A percentile compares a stretch with the other conserved stretches of the same genome.
Evolutionary conservation across 2,888 invertebrate species (phyloP).

Genomic region (Thera britannica): DNA sequence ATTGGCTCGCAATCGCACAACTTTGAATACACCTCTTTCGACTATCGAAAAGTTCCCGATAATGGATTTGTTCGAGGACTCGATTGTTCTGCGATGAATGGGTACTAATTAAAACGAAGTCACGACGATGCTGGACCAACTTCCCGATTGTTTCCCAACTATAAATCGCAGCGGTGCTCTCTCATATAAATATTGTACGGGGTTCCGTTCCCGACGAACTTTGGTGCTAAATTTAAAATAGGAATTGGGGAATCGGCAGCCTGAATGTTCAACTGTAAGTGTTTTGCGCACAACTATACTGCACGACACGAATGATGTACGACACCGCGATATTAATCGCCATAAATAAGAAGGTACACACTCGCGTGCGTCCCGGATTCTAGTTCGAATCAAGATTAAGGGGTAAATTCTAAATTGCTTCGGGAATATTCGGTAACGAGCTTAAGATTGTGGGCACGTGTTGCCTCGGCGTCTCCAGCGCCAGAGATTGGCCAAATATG

Average conservation of each 20-base stretch:
- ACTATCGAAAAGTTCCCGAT: slow-evolving; percentile 83
- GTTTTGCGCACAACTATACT: slow-evolving; percentile 40
- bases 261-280: slow-evolving; percentile 48
- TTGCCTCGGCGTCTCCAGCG: slow-evolving; percentile 59
- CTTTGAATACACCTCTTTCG: slow-evolving; percentile 81
- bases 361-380: slow-evolving; percentile 53
- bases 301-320: slow-evolving; percentile 38
- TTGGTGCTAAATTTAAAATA: slow-evolving; percentile 80
- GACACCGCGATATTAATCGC: slow-evolving; percentile 54
- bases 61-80: slow-evolving; percentile 82
- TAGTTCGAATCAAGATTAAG: slow-evolving; percentile 64
- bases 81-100: slow-evolving; percentile 84
- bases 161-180: slow-evolving; percentile 74
- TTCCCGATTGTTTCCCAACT: slow-evolving; percentile 79
- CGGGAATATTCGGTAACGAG: slow-evolving; percentile 72
- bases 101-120: slow-evolving; percentile 85
- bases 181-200: slow-evolving; percentile 78
- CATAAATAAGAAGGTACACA: slow-evolving; percentile 51
- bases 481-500: slow-evolving; percentile 67
- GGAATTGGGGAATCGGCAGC: slow-evolving; percentile 65
- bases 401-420: slow-evolving; percentile 75
- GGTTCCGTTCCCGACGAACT: slow-evolving; percentile 60
- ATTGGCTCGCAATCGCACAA: slow-evolving; percentile 70
- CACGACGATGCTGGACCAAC: slow-evolving; percentile 78
- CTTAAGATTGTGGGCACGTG: slow-evolving; percentile 78